Evolutionary conservation across 2,888 invertebrate species (phyloP).

Genomic region (Pegoplata infirma): DNA sequence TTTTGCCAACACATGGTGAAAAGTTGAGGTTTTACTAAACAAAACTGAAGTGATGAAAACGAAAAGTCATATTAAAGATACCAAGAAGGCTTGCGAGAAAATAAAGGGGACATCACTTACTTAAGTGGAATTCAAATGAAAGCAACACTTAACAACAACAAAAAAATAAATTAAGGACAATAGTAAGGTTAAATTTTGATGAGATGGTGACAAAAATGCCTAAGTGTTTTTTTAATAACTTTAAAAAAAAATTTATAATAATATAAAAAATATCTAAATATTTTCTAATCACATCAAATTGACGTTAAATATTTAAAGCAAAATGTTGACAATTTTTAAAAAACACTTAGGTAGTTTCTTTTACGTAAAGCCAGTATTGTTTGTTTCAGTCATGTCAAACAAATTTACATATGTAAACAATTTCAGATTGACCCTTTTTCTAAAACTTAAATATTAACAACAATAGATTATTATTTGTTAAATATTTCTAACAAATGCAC

Average conservation of each 20-base stretch:
- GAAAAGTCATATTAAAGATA: not conserved
- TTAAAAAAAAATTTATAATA: too few relatives aligned
- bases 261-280: too few relatives aligned
- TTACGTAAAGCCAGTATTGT: too few relatives aligned
- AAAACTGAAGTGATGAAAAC: not conserved
- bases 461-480: not conserved
- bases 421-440: not conserved
- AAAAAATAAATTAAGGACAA: too few relatives aligned
- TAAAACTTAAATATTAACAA: not conserved
- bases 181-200: too few relatives aligned
- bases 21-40: not conserved
- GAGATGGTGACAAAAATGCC: too few relatives aligned
- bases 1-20: conserved; percentile 15
- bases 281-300: too few relatives aligned
- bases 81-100: not conserved
- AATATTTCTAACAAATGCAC: not conserved
- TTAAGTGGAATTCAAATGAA: not conserved
- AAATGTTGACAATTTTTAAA: too few relatives aligned
- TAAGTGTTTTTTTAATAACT: too few relatives aligned
- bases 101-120: too few relatives aligned
- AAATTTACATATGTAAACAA: not conserved
- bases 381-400: not conserved
- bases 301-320: too few relatives aligned
- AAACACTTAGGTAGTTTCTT: too few relatives aligned
- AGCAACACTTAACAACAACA: not conserved